Conservation (phyloP, 2,797 vertebrate species). For the Tapera naevia region DNA sequence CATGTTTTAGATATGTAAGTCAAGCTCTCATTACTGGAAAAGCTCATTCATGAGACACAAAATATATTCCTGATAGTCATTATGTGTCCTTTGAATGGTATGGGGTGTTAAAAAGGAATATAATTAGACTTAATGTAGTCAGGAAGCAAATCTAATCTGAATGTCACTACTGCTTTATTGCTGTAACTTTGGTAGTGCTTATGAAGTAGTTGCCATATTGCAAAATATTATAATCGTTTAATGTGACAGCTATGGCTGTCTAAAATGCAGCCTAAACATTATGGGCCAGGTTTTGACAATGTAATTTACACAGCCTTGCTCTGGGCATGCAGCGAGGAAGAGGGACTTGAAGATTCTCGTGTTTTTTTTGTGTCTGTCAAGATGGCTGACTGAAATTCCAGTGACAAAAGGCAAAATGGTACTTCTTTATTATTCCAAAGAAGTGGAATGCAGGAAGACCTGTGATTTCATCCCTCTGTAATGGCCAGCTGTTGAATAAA, state of each 20-base stretch:
- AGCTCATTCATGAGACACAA: not conserved
- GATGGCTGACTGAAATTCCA: not conserved
- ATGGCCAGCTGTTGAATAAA: not conserved
- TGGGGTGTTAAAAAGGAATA: slow-evolving; percentile 45
- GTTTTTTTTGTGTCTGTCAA: not conserved
- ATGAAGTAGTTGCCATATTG: slow-evolving; percentile 21
- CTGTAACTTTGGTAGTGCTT: slow-evolving; percentile 36
- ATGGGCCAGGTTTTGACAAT: slow-evolving; percentile 5
- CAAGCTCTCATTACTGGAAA: slow-evolving; percentile 19
- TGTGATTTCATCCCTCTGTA: not conserved
- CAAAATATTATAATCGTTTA: slow-evolving; percentile 32
- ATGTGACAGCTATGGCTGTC: not conserved
- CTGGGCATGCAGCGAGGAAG: not conserved
- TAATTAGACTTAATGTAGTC: slow-evolving; percentile 54
- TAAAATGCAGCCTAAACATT: slow-evolving; percentile 7
- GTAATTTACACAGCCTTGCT: not conserved
- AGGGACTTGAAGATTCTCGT: not conserved
- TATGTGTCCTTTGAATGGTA: slow-evolving; percentile 39
- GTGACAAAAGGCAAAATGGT: not conserved
- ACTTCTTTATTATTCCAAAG: not conserved
- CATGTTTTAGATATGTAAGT: slow-evolving; percentile 42
- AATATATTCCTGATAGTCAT: slow-evolving; percentile 42
- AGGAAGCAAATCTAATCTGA: slow-evolving; percentile 55
- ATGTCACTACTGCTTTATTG: slow-evolving; percentile 52
- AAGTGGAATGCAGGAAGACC: not conserved